phyloP scores from a whole-genome alignment of 2,797 vertebrate species.

The Remorina albescens region DNA sequence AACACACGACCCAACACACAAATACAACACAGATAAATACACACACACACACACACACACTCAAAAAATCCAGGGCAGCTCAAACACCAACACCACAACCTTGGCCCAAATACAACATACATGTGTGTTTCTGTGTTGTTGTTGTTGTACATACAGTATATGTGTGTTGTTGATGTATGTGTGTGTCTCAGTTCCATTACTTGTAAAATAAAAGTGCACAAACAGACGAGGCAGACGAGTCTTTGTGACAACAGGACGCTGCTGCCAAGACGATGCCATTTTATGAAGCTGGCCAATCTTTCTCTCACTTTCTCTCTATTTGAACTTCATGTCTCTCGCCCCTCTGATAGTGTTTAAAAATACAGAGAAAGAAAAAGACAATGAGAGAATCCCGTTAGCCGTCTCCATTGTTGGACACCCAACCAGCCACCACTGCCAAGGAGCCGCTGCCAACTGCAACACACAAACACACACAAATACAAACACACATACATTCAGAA shows the following conservation, averaged over 20 bases:
- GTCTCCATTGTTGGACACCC: constrained; percentile 93
- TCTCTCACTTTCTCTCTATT: constrained; percentile 41
- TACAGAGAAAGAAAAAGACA: constrained; percentile 24
- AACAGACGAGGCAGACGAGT: constrained; percentile 48
- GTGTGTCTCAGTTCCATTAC: constrained; percentile 50
- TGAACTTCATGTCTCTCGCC: constrained; percentile 55
- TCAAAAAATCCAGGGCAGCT: neutral
- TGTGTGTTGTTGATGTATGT: neutral
- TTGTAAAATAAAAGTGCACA: constrained; percentile 66
- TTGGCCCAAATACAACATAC: neutral
- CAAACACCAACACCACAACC: neutral
- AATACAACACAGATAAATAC: constrained; percentile 3
- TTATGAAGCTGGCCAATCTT: constrained; percentile 54
- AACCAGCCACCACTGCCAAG: constrained; percentile 89
- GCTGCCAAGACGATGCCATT: constrained; percentile 72
- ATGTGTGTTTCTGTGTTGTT: neutral
- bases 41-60: neutral
- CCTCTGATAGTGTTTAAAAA: constrained; percentile 60
- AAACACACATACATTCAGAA: constrained; percentile 17
- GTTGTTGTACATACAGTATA: neutral
- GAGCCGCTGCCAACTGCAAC: constrained; percentile 89
- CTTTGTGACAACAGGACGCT: constrained; percentile 50
- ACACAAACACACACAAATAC: constrained; percentile 49
- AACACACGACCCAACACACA: neutral
- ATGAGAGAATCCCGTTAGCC: constrained; percentile 87